These are phyloP conservation scores for Thymelicus acteon DNA, from an alignment of 2,888 invertebrate genomes.

Conservation along the genomic window DNA sequence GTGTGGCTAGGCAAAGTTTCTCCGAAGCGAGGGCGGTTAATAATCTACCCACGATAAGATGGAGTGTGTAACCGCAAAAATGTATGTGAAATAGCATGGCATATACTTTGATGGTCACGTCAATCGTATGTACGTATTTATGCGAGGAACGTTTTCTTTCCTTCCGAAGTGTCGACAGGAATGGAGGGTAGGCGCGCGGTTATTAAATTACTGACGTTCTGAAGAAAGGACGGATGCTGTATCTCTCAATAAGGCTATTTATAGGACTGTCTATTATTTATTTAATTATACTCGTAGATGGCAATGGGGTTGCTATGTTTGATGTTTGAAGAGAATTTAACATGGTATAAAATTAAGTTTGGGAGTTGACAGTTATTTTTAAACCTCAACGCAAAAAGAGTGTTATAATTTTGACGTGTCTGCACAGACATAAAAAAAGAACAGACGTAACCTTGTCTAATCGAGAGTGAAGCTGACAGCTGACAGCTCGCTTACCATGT, in stretches of 20 bases:
- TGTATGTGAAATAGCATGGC: no score
- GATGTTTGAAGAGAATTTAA: neutral
- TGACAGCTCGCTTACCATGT: no score
- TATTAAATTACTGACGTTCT: conserved; percentile 47
- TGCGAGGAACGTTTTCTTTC: conserved; percentile 8
- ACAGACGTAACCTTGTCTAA: no score
- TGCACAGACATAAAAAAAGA: no score
- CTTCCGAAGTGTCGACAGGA: conserved; percentile 26
- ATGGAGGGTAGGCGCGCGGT: conserved; percentile 32
- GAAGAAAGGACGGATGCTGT: conserved; percentile 33
- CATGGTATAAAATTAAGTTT: neutral
- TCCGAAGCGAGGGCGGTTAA: no score
- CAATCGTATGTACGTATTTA: neutral
- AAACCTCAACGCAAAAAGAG: no score
- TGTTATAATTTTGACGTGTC: no score
- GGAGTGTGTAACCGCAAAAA: no score
- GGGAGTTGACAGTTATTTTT: neutral
- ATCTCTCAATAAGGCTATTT: conserved; percentile 7
- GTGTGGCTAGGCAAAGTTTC: no score
- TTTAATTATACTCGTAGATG: neutral
- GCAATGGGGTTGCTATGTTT: neutral
- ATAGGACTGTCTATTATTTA: conserved; percentile 1
- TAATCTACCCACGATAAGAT: no score
- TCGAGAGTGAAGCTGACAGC: no score
- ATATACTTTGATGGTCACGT: neutral